Evolutionary conservation across 2,113 vertebrate genomes (phyloP), one percentile per base, ranked within the genome.

Genomic region (Hemichromis elongatus): DNA sequence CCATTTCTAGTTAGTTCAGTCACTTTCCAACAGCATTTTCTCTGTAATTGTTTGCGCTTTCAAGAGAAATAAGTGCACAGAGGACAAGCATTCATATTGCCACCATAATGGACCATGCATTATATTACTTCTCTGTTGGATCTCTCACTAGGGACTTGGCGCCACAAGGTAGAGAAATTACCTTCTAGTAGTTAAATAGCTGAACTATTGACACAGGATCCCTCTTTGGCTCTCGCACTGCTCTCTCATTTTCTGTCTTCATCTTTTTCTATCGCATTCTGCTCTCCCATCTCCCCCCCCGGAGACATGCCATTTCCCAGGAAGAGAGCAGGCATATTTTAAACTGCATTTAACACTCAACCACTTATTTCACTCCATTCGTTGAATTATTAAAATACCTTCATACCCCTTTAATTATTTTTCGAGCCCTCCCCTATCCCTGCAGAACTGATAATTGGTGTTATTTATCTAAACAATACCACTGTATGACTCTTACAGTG

Each of bases 391-490:
- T 94, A 90, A 94, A 93, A 94, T 88, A 84, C 86, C 90, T 92
- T 91, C 83, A 91, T 87, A 89, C 77, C 83, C 81, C 82, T 82
- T 88, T 94, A 93, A 94, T 95, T 94, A 94, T 94, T 94, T 93
- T 77, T 85, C 88, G 42, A 87, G 86, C 93, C 84, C 68, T 61
- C 73, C 73, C 79, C 30, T 61, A 80, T 94, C 88, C 91, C 92
- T 61, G 90, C 89, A 93, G 90, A 88, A 91, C 92, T 88, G 88
- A 93, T 95, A 94, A 95, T 95, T 95, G 90, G 80, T 82, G 86
- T 95, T 96, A 95, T 96, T 96, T 96, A 94, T 96, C 94, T 93
- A 95, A 96, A 95, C 92, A 95, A 93, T 90, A 90, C 87, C 81
- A 87, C 91, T 40, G 54, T 87, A 92, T 85, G 90, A 92, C 90